Conservation (phyloP, 2,113 vertebrate species). For the Brachionichthys hirsutus region DNA sequence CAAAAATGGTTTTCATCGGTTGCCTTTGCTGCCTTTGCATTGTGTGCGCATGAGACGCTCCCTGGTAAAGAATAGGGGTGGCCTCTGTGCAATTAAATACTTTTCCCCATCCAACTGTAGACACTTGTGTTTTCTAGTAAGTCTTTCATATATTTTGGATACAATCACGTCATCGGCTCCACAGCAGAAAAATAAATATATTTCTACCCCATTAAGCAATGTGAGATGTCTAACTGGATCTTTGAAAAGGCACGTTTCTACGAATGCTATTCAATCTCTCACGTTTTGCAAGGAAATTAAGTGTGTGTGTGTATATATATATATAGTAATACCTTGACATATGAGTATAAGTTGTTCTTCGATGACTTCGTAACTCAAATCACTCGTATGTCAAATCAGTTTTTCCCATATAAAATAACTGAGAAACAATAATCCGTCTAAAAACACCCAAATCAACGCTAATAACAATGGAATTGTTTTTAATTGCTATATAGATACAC, state of each 20-base stretch:
- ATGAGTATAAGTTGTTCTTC: too few species aligned
- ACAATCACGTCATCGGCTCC: constrained; percentile 67
- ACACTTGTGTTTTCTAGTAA: constrained; percentile 66
- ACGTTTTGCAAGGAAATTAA: constrained; percentile 52
- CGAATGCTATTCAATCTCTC: constrained; percentile 70
- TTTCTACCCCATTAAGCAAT: constrained; percentile 74
- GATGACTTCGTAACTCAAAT: too few species aligned
- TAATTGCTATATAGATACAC: too few species aligned
- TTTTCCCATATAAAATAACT: too few species aligned
- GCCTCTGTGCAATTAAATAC: constrained; percentile 62
- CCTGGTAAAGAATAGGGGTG: constrained; percentile 65
- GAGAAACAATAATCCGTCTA: too few species aligned
- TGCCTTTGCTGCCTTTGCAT: constrained; percentile 76
- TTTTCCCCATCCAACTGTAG: constrained; percentile 48
- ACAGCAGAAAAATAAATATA: constrained; percentile 69
- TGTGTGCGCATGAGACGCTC: constrained; percentile 58
- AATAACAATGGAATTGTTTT: too few species aligned
- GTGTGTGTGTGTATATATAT: not conserved
- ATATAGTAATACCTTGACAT: too few species aligned
- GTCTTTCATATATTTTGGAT: constrained; percentile 76
- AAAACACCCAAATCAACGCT: too few species aligned
- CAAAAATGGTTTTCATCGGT: constrained; percentile 84
- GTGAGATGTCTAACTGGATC: constrained; percentile 69
- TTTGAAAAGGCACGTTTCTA: constrained; percentile 64
- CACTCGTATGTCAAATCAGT: too few species aligned